These are phyloP conservation scores for Anisognathus igniventris DNA, from an alignment of 2,797 vertebrate species.

Conservation along the genomic window DNA sequence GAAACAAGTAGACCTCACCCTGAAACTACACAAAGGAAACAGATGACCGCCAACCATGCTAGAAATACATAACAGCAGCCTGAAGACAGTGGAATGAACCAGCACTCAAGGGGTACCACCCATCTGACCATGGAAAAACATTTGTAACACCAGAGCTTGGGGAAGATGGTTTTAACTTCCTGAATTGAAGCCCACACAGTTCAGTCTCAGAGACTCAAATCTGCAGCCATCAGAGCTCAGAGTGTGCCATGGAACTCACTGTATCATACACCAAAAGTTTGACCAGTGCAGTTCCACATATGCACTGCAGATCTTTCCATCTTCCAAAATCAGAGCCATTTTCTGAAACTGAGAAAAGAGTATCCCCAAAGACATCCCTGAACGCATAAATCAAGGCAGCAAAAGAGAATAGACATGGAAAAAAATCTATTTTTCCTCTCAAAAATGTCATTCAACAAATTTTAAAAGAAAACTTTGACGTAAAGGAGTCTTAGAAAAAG, in stretches of 20 bases:
- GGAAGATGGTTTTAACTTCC: not conserved
- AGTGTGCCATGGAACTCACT: not conserved
- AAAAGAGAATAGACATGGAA: not conserved
- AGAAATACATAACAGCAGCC: not conserved
- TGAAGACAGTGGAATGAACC: not conserved
- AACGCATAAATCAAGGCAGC: not conserved
- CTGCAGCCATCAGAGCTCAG: not conserved
- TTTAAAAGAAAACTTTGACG: not conserved
- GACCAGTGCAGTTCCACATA: not conserved
- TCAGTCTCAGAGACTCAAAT: not conserved
- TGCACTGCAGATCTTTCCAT: not conserved
- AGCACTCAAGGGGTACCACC: not conserved
- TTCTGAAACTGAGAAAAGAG: not conserved
- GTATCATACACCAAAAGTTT: not conserved
- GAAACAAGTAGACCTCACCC: not conserved
- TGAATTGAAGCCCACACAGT: fast-evolving
- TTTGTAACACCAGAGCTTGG: not conserved
- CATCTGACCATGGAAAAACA: not conserved
- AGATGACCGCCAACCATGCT: not conserved
- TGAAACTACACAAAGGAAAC: not conserved
- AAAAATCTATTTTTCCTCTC: not conserved
- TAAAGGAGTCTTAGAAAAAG: not conserved
- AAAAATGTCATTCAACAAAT: not conserved
- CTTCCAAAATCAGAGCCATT: not conserved
- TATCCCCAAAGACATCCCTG: not conserved